These are phyloP conservation scores for Hyles lineata DNA, from an alignment of 2,888 invertebrate genomes.

Conservation along the genomic window DNA sequence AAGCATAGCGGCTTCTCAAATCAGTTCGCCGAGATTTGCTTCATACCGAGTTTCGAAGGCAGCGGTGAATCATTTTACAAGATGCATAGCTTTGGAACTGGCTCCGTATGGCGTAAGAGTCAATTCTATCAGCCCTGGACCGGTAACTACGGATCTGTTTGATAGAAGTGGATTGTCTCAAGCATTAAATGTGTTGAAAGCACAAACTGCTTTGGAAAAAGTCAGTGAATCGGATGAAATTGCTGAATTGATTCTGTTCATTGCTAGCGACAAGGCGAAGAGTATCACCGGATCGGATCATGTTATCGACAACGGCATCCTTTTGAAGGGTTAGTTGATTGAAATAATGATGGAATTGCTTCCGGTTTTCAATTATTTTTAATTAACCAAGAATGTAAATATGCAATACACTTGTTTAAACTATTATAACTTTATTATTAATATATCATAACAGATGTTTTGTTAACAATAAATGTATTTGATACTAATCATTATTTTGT, in stretches of 20 bases:
- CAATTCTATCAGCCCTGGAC: conserved; percentile 89
- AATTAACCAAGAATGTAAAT: not conserved
- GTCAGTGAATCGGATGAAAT: conserved; percentile 44
- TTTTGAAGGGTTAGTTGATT: conserved; percentile 30
- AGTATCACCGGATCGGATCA: conserved; percentile 48
- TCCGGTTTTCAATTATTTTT: not conserved
- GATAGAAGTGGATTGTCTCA: conserved; percentile 83
- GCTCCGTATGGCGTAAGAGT: conserved; percentile 85
- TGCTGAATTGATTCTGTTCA: conserved; percentile 44
- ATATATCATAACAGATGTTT: no score
- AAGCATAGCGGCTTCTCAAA: conserved; percentile 34
- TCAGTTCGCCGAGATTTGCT: conserved; percentile 27
- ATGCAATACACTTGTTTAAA: no score
- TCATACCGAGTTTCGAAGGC: conserved; percentile 45
- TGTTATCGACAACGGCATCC: conserved; percentile 43
- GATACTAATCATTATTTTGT: no score
- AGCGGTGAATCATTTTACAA: conserved; percentile 89
- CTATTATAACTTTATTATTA: no score
- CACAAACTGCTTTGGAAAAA: conserved; percentile 36
- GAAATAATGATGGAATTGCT: not conserved
- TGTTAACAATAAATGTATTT: no score
- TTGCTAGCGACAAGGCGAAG: conserved; percentile 45
- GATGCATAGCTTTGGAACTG: conserved; percentile 87
- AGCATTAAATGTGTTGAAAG: conserved; percentile 27
- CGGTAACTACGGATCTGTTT: conserved; percentile 71